Conservation (phyloP, 2,113 vertebrate species). For the Lophotis ruficrista region DNA sequence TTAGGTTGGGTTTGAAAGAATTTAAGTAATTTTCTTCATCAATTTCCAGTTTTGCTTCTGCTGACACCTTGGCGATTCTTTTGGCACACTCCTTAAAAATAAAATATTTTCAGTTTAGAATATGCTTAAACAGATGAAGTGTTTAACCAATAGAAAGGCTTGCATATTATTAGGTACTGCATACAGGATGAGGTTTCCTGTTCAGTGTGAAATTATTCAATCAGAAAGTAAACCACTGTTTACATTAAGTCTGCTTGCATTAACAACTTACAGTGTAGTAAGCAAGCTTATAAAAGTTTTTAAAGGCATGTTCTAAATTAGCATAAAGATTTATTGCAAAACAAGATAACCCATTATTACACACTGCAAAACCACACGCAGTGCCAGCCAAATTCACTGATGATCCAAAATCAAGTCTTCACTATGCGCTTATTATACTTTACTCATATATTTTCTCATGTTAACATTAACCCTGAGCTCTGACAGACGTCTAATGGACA, state of each 20-base stretch:
- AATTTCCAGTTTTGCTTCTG: constrained; percentile 95
- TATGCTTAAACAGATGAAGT: neutral
- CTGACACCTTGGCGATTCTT: constrained; percentile 95
- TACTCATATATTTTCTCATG: neutral
- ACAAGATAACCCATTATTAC: neutral
- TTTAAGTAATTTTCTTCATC: constrained; percentile 93
- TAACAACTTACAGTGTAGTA: neutral
- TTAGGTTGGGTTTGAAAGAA: constrained; percentile 93
- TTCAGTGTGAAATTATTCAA: neutral
- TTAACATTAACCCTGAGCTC: neutral
- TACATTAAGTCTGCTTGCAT: neutral
- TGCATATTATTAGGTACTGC: neutral
- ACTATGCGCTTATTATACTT: fast-evolving
- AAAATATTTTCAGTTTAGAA: neutral
- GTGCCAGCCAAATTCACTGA: neutral
- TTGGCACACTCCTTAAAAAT: constrained; percentile 92
- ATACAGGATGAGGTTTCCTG: neutral
- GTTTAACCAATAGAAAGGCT: neutral
- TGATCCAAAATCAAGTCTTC: neutral
- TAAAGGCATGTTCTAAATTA: neutral
- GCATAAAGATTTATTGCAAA: neutral
- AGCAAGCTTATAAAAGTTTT: neutral
- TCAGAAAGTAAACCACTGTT: neutral
- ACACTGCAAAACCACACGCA: neutral
- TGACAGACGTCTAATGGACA: neutral